Percentiles rank a stretch among this genome's conserved stretches.
Evolutionary conservation across 2,797 vertebrate genomes (phyloP).

Genomic region (Petrocephalus sullivani): DNA sequence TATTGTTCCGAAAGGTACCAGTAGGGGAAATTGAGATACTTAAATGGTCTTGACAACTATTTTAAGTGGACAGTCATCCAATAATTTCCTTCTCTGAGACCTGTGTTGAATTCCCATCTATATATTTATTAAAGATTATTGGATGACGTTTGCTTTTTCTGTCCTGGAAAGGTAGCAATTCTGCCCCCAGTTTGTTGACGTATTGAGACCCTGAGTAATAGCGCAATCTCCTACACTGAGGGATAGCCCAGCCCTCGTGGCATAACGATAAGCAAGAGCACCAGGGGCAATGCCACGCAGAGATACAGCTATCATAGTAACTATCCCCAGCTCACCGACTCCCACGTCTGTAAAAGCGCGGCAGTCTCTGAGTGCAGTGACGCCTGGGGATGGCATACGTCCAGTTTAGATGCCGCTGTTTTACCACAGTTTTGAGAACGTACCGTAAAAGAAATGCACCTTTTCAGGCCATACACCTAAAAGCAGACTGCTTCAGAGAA

Average conservation of each 20-base stretch:
- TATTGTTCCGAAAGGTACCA: not conserved
- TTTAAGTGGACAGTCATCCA: not conserved
- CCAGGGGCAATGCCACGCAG: slow-evolving; percentile 51
- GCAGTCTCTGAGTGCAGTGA: slow-evolving; percentile 33
- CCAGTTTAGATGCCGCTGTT: slow-evolving; percentile 47
- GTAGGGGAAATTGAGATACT: not conserved
- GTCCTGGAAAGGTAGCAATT: no score
- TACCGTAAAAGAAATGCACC: not conserved
- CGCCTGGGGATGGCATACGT: slow-evolving; percentile 35
- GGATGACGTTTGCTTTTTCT: not conserved
- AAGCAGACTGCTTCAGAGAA: not conserved
- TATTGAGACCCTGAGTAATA: not conserved
- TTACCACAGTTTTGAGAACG: not conserved
- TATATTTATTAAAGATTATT: not conserved
- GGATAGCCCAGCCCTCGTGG: slow-evolving; percentile 47
- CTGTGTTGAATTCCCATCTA: not conserved
- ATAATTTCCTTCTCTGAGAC: not conserved
- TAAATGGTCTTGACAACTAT: not conserved
- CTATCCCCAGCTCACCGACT: slow-evolving; percentile 58
- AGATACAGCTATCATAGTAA: slow-evolving; percentile 70
- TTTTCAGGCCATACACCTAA: not conserved
- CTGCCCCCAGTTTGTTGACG: not conserved
- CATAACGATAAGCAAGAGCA: slow-evolving; percentile 53
- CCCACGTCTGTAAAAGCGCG: slow-evolving; percentile 39
- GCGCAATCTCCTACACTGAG: slow-evolving; percentile 31